Conservation (phyloP, 2,113 vertebrate species). For the Lepisosteus oculatus region DNA sequence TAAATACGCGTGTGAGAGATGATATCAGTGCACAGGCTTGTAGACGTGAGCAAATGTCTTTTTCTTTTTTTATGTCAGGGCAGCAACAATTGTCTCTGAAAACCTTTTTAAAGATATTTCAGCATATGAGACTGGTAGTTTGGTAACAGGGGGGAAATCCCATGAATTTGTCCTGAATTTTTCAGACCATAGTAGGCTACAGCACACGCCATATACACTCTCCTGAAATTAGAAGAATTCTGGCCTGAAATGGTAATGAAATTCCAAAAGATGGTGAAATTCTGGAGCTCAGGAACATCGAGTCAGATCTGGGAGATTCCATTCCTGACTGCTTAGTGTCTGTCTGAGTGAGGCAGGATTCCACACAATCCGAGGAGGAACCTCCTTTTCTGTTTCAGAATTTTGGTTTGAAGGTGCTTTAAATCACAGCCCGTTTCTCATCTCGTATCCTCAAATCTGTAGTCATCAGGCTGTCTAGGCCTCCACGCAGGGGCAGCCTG, state of each 20-base stretch:
- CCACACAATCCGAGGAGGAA: background rate
- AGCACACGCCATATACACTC: background rate
- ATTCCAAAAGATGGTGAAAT: background rate
- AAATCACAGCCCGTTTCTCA: background rate
- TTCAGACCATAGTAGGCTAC: constrained; percentile 17
- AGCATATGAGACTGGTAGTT: too few species aligned
- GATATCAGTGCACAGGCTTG: too few species aligned
- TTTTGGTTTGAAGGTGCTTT: background rate
- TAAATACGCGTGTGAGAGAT: too few species aligned
- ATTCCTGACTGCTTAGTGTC: background rate
- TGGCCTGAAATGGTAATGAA: constrained; percentile 9
- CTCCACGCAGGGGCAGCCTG: background rate
- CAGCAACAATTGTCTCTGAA: too few species aligned
- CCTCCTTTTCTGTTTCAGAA: background rate
- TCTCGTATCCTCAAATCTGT: background rate
- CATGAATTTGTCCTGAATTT: background rate
- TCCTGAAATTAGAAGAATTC: background rate
- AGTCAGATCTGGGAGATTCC: constrained; percentile 17
- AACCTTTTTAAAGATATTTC: too few species aligned
- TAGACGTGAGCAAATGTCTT: too few species aligned
- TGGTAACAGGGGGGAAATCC: too few species aligned
- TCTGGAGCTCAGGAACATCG: background rate
- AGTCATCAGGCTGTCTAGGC: background rate
- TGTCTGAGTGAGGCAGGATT: background rate
- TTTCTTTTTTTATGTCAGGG: too few species aligned